phyloP scores from a whole-genome alignment of 2,888 invertebrate species.

The Stenolophus ochropezus region DNA sequence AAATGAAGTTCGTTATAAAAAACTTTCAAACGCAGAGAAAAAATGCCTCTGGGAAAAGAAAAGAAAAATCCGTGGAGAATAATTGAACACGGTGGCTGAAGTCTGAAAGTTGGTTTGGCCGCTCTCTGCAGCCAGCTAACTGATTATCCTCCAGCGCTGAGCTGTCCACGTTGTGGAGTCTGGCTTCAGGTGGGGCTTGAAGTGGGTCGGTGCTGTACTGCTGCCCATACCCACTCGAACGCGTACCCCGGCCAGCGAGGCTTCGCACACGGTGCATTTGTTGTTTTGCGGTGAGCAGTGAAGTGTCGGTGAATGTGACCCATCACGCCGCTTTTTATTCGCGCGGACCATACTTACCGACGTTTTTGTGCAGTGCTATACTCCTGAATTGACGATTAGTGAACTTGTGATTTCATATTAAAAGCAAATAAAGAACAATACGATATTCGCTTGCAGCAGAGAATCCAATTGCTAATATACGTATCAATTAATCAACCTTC shows the following conservation, averaged over 20 bases:
- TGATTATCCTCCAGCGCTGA: not conserved
- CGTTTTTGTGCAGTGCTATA: too few species aligned
- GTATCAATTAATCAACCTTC: too few species aligned
- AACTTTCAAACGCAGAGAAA: conserved; percentile 44
- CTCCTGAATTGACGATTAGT: too few species aligned
- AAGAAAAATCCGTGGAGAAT: conserved; percentile 35
- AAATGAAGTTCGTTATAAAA: conserved; percentile 55
- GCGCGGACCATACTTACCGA: not conserved
- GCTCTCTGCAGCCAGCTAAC: not conserved
- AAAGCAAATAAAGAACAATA: too few species aligned
- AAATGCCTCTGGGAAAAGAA: conserved; percentile 54
- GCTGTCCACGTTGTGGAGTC: not conserved
- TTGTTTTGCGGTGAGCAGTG: conserved; percentile 16
- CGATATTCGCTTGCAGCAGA: too few species aligned
- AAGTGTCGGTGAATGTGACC: not conserved
- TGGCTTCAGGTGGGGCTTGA: conserved; percentile 42
- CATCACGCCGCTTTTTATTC: not conserved
- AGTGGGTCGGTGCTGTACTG: conserved; percentile 46
- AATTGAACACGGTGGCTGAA: conserved; percentile 16
- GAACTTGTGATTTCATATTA: too few species aligned
- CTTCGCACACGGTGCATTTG: conserved; percentile 4
- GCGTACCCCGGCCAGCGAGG: not conserved
- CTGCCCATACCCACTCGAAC: conserved; percentile 34
- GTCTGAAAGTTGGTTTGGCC: not conserved
- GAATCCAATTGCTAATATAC: too few species aligned